Percentiles rank a stretch among this genome's conserved stretches.
phyloP scores from a whole-genome alignment of 2,797 vertebrate species.

The Poecile montanus region DNA sequence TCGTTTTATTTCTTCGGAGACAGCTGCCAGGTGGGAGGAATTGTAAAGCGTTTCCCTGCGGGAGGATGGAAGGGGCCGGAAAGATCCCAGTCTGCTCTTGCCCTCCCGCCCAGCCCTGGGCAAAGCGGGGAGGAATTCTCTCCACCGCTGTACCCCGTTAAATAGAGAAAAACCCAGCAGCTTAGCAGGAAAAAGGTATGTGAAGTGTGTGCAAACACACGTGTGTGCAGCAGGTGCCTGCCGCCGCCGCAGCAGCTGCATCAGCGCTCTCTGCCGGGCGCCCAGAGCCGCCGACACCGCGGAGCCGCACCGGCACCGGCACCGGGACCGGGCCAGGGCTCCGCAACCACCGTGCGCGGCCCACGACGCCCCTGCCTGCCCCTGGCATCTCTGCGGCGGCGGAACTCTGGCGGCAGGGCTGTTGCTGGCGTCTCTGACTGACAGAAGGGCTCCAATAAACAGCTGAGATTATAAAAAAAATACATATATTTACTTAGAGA shows the following conservation, averaged over 20 bases:
- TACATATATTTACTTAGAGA: not conserved
- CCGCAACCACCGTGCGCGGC: rapidly evolving
- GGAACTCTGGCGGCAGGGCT: rapidly evolving
- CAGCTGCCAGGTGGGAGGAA: not conserved
- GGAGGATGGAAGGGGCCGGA: rapidly evolving
- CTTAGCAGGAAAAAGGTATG: rapidly evolving
- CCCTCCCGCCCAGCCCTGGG: too few species aligned
- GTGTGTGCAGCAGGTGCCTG: rapidly evolving
- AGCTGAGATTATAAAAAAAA: too few species aligned
- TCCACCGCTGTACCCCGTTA: rapidly evolving
- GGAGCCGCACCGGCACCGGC: not conserved
- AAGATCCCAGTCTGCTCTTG: not conserved
- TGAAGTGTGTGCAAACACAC: rapidly evolving
- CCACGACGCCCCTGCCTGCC: rapidly evolving
- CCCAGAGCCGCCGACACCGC: rapidly evolving
- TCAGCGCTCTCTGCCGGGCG: not conserved
- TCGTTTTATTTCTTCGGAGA: not conserved
- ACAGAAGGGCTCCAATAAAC: too few species aligned
- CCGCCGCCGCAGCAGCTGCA: not conserved
- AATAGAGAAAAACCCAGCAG: rapidly evolving
- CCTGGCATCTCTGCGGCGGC: rapidly evolving
- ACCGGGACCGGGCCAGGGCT: not conserved
- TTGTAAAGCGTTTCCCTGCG: not conserved
- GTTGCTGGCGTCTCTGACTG: not conserved
- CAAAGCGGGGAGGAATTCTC: rapidly evolving